Evolutionary conservation across 2,797 vertebrate species (phyloP), one percentile per base, ranked within the genome.

Genomic region (Aselliscus stoliczkanus): DNA sequence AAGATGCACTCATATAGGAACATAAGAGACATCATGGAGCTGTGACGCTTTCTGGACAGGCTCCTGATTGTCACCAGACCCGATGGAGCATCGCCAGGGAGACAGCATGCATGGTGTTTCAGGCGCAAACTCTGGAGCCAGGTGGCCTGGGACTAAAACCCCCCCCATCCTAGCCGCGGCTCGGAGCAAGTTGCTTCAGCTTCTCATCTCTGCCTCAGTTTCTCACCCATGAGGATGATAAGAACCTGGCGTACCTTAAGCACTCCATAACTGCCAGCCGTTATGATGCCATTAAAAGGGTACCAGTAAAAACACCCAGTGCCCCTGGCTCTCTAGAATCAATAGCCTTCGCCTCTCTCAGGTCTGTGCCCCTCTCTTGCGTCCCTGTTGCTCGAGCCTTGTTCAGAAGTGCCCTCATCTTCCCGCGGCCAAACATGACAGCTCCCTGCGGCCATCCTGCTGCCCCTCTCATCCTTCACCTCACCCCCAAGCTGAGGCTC

Each of bases 71-170:
- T 37, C 27, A 11, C 31, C 18, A 0, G 0, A 27, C 54, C 80
- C 44, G 17, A 0, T 7, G 31, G 65, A 20, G 67, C 8, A 23
- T 5, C 2, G 3, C 14, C 42, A 4, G 60, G 47, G 6, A n/a
- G 20, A 62, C 27, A 4, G 1, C 1, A 4, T 0, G 54, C 0
- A 0, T 1, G 0, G 81, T 3, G 6, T 15, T 29, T 11, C 31
- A 15, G 42, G 23, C 1, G 3, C 2, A 2, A 2, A 14, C 65
- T 17, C 42, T 2, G 8, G 21, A 64, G 23, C 14, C 79, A 10
- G 34, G 65, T 0, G 8, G 18, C 15, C 13, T 15, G 8, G 12
- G 23, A 20, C 9, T 34, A 23, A 89, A 65, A 17, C 15, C 18
- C 25, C 27, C 12, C 10, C 0, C 2, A 42, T 65, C 8, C 37